These are phyloP conservation scores for Strigamia crassipes DNA, from an alignment of 2,888 invertebrate genomes.

Conservation along the genomic window DNA sequence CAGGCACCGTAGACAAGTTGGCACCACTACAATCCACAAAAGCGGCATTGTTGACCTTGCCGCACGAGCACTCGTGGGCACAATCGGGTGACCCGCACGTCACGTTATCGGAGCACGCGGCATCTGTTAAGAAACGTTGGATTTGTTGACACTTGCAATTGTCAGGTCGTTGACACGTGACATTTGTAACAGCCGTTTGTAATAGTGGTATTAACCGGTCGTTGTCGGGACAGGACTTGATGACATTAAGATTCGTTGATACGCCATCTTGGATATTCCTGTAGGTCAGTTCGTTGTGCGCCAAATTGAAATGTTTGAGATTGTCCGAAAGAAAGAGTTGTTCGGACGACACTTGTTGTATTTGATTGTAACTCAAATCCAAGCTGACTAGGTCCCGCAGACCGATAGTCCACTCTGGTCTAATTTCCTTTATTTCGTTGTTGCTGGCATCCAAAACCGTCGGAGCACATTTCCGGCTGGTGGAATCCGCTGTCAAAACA, in stretches of 20 bases:
- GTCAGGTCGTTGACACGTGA: background rate
- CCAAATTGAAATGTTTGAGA: background rate
- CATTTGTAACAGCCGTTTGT: background rate
- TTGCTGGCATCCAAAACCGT: background rate
- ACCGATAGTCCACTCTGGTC: background rate
- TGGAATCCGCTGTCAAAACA: background rate
- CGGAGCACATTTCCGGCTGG: background rate
- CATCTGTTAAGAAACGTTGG: background rate
- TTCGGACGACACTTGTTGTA: background rate
- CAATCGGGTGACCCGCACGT: background rate
- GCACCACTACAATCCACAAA: conserved; percentile 3
- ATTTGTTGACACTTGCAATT: background rate
- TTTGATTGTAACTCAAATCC: conserved; percentile 19
- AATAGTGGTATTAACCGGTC: background rate
- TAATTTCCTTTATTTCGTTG: background rate
- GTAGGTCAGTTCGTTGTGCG: background rate
- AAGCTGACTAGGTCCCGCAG: background rate
- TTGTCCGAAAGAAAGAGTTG: background rate
- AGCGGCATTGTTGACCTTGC: background rate
- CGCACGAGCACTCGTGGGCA: background rate
- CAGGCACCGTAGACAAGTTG: background rate
- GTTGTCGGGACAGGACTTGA: background rate
- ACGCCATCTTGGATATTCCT: background rate
- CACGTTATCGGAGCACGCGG: background rate
- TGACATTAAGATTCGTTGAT: background rate